phyloP scores from a whole-genome alignment of 1,140 invertebrate genomes.

The Campoletis sonorensis region DNA sequence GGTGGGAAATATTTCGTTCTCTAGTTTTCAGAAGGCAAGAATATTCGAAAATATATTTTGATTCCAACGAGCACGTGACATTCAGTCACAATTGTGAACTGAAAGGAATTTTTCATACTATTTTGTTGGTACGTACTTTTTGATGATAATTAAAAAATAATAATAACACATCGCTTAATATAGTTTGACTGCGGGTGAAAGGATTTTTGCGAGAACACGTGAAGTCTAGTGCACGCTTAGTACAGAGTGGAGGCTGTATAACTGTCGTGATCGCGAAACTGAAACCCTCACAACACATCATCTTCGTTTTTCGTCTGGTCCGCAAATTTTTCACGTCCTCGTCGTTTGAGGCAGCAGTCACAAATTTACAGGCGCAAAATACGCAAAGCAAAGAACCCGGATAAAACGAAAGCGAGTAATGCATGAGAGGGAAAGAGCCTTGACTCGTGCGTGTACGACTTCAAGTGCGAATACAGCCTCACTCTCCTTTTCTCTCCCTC shows the following conservation, averaged over 20 bases:
- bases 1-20: background rate
- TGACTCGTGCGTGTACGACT: conserved; percentile 24
- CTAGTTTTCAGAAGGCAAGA: background rate
- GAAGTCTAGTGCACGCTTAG: background rate
- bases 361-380: conserved; percentile 15
- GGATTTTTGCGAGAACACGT: background rate
- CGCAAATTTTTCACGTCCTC: conserved; percentile 34
- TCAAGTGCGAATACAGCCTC: conserved; percentile 27
- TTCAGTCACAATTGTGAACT: no score
- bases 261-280: conserved; percentile 32
- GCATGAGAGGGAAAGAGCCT: conserved; percentile 16
- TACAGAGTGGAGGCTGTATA: conserved; percentile 19
- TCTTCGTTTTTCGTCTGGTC: conserved; percentile 43
- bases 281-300: background rate
- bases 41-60: background rate
- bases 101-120: background rate
- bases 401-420: conserved; percentile 27
- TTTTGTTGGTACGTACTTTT: background rate
- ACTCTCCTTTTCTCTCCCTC: background rate
- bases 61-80: background rate
- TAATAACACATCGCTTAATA: background rate
- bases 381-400: conserved; percentile 22
- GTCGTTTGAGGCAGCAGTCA: background rate
- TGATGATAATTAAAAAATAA: background rate
- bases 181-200: background rate